A percentile compares a stretch with the other conserved stretches of the same genome.
Evolutionary conservation across 1,140 invertebrate species (phyloP).

Genomic region (Pinna nobilis): DNA sequence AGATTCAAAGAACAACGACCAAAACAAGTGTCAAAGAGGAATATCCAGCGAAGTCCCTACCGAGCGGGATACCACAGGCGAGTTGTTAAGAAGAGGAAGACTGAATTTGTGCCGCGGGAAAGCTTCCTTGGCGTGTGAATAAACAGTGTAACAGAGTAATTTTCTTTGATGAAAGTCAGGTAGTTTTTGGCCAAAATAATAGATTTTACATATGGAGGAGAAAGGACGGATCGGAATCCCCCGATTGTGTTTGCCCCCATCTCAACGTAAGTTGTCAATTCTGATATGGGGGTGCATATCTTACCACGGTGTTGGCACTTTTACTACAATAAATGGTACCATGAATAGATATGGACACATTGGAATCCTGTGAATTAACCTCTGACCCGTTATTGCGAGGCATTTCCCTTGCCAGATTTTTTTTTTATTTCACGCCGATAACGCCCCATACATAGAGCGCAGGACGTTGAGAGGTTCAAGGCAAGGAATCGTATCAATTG

Average conservation of each 20-base stretch:
- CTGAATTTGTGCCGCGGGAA: no score
- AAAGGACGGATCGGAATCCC: not conserved
- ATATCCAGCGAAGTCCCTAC: no score
- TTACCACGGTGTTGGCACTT: slow-evolving; percentile 16
- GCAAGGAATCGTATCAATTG: not conserved
- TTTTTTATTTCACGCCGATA: not conserved
- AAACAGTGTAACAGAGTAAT: no score
- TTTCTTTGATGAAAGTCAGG: no score
- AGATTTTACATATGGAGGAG: no score
- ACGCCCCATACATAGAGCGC: not conserved
- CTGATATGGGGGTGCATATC: slow-evolving; percentile 6
- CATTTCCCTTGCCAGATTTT: not conserved
- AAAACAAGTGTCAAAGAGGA: no score
- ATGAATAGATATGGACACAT: slow-evolving; percentile 13
- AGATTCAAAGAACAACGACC: no score
- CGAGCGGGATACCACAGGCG: no score
- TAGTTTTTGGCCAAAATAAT: no score
- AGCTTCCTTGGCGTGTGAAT: no score
- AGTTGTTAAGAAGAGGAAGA: no score
- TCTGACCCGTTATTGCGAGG: not conserved
- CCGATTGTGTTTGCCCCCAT: not conserved
- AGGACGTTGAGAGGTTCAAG: not conserved
- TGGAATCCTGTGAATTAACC: not conserved
- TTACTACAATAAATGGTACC: slow-evolving; percentile 5
- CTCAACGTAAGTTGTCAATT: not conserved